Conservation (phyloP, 2,113 vertebrate species). For the Anguilla rostrata region DNA sequence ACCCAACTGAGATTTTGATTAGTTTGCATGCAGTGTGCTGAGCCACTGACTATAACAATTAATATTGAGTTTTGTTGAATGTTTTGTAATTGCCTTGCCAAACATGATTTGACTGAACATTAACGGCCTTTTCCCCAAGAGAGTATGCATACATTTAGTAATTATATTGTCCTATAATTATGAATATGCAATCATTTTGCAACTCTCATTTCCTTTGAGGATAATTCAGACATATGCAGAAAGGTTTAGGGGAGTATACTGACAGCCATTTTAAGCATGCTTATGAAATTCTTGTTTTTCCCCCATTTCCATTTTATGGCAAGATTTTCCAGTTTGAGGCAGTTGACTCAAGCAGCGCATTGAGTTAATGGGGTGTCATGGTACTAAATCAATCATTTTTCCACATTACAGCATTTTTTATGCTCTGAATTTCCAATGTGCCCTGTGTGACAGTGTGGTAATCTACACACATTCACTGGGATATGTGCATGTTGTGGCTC, state of each 20-base stretch:
- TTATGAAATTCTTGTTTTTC: conserved; percentile 1
- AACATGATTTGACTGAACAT: conserved; percentile 5
- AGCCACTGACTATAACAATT: not conserved
- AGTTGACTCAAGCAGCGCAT: conserved; percentile 6
- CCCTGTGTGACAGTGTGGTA: conserved; percentile 14
- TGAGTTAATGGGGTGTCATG: conserved; percentile 37
- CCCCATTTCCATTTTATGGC: conserved; percentile 6
- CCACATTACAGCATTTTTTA: conserved; percentile 21
- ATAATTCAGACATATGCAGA: conserved; percentile 1
- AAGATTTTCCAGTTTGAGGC: conserved; percentile 24
- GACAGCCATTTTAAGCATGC: not conserved
- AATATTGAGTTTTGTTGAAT: not conserved
- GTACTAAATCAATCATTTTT: conserved; percentile 40
- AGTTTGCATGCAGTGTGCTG: not conserved
- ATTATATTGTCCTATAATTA: conserved; percentile 1
- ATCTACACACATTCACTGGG: not conserved
- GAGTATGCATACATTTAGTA: conserved; percentile 2
- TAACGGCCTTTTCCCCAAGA: not conserved
- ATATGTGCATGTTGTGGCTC: not conserved
- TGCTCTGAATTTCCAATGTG: conserved; percentile 23
- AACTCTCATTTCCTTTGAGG: not conserved
- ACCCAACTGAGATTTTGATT: conserved; percentile 12
- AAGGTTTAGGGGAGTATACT: conserved; percentile 1
- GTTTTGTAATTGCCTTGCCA: conserved; percentile 19
- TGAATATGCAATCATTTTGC: not conserved